Evolutionary conservation across 2,113 vertebrate genomes (phyloP).

Genomic region (Apus apus): DNA sequence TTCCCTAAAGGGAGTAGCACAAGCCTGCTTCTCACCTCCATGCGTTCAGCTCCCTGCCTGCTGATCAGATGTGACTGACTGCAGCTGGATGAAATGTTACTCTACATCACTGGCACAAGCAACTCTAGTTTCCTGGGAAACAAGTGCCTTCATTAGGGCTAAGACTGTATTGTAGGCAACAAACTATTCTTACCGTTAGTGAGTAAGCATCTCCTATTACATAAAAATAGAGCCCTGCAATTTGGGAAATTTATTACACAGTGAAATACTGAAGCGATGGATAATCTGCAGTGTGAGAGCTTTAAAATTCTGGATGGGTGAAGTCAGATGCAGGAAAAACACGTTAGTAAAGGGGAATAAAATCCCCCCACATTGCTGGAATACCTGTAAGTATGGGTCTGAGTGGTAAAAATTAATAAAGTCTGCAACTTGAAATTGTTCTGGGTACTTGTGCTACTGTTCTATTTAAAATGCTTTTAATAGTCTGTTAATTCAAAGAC

Average conservation of each 20-base stretch:
- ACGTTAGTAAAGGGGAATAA: not conserved
- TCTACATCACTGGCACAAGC: constrained; percentile 28
- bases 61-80: not conserved
- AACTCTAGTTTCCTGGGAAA: constrained; percentile 74
- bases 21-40: not conserved
- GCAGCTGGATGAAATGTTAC: constrained; percentile 4
- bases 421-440: not conserved
- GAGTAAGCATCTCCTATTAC: constrained; percentile 68
- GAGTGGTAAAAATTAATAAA: not conserved
- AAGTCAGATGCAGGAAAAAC: not conserved
- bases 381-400: not conserved
- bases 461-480: not conserved
- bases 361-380: not conserved
- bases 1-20: not conserved
- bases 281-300: constrained; percentile 20
- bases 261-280: constrained; percentile 29
- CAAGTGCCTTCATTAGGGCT: constrained; percentile 55
- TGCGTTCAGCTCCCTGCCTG: not conserved
- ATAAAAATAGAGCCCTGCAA: constrained; percentile 72
- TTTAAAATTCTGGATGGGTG: not conserved
- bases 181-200: constrained; percentile 68
- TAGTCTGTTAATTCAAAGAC: not conserved
- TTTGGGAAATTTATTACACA: constrained; percentile 34
- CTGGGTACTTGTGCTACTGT: not conserved
- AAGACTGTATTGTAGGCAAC: constrained; percentile 63